phyloP scores from a whole-genome alignment of 2,797 vertebrate species.

The Mareca penelope region DNA sequence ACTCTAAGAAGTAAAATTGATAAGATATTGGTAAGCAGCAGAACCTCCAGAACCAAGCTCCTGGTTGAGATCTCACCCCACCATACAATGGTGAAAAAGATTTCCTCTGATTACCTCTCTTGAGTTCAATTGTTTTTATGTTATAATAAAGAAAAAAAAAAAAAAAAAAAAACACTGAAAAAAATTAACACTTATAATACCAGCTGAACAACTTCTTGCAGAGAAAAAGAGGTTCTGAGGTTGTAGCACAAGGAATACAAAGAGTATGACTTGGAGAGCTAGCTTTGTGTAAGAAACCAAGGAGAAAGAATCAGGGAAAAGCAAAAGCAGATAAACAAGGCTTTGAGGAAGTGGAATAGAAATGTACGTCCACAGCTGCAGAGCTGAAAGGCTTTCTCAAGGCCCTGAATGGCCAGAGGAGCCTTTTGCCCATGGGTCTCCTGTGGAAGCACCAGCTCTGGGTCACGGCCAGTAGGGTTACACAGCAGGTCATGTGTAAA shows the following conservation, averaged over 20 bases:
- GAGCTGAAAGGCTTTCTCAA: background rate
- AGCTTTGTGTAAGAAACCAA: background rate
- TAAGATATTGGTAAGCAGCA: background rate
- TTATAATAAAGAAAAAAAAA: background rate
- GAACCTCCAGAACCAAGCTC: background rate
- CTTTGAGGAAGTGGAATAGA: background rate
- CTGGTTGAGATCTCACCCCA: background rate
- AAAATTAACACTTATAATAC: background rate
- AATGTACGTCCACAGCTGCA: accelerated
- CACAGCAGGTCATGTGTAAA: background rate
- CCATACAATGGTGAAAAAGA: background rate
- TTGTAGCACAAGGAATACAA: background rate
- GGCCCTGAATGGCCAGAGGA: background rate
- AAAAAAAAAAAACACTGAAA: background rate
- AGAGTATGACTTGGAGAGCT: background rate
- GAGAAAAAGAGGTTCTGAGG: background rate
- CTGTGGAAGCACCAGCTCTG: background rate
- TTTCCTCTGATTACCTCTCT: background rate
- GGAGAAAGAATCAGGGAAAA: background rate
- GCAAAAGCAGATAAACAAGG: background rate
- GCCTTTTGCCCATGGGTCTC: background rate
- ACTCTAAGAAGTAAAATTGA: background rate
- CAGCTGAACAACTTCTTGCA: background rate
- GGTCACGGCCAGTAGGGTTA: background rate
- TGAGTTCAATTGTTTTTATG: background rate